Evolutionary conservation across 2,113 vertebrate genomes (phyloP).

Genomic region (Melanerpes aurifrons): DNA sequence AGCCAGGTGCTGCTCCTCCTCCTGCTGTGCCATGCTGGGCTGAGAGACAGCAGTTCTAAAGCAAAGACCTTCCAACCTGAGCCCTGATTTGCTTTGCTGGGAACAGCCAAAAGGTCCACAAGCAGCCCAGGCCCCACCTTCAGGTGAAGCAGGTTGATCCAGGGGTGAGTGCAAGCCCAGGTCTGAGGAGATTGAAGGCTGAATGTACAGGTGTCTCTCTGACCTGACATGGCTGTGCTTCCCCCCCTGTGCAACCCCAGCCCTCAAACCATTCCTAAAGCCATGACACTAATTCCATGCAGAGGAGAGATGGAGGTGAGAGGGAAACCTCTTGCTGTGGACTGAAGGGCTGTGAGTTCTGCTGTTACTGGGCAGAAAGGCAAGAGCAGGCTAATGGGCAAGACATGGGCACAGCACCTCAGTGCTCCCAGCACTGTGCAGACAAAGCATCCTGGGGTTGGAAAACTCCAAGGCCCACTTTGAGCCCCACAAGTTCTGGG

Average conservation of each 20-base stretch:
- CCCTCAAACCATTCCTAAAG: background rate
- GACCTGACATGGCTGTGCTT: background rate
- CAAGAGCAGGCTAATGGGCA: background rate
- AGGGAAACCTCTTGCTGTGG: background rate
- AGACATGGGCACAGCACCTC: background rate
- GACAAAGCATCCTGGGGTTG: background rate
- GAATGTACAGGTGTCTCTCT: slow-evolving; percentile 42
- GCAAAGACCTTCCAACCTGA: background rate
- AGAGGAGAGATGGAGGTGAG: background rate
- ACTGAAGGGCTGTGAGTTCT: background rate
- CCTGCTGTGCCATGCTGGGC: background rate
- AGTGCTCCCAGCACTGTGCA: fast-evolving
- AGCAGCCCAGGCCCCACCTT: background rate
- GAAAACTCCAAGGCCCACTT: background rate
- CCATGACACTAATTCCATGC: background rate
- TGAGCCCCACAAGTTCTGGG: background rate
- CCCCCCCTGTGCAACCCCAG: background rate
- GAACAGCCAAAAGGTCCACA: background rate
- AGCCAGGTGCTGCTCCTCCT: background rate
- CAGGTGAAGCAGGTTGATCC: slow-evolving; percentile 10
- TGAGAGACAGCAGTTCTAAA: background rate
- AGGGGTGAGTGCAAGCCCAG: background rate
- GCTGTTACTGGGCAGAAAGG: background rate
- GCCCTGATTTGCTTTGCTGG: background rate
- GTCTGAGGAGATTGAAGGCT: slow-evolving; percentile 50